Evolutionary conservation across 2,797 vertebrate genomes (phyloP), one percentile per base, ranked within the genome.

Genomic region (Tangara arthus): DNA sequence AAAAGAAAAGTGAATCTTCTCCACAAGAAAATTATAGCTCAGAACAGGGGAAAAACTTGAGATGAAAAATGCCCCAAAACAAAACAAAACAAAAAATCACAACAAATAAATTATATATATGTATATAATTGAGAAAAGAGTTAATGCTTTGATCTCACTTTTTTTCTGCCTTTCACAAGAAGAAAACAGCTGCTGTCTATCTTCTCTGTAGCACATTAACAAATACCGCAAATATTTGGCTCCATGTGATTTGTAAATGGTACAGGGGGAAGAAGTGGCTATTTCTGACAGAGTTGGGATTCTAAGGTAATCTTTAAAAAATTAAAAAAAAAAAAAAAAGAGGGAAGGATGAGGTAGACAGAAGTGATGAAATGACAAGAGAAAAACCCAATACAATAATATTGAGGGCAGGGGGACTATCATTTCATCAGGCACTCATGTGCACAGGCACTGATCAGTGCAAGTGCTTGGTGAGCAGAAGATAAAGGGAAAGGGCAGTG

Each of bases 31-130:
- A 88, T n/a, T 42, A 22, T 2, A 8, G 23, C 14, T 88, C 30
- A 37, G 47, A 64, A 63, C 2, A 59, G 11, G 9, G 27, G 28
- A 89, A 92, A 56, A 47, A 3, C 15, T 65, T n/a, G 17, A 24
- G 35, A 13, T 2, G 3, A 3, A 5, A 20, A 59, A 42, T 9
- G 1, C 0, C 3, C 3, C 8, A 18, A 34, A 34, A 30, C 7
- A 7, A 14, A 60, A 39, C 1, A 20, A 42, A 50, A 56, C 1
- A 59, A 35, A 26, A 41, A 41, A 41, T 17, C 41, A 4, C 41
- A 41, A 41, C 15, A 41, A 41, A 39, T 41, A n/a, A n/a, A n/a
- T n/a, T 41, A 41, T 14, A 39, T 10, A 15, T 15, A 55, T 22
- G 23, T 16, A 14, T 14, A 5, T 8, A 32, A 30, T 12, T 41